Evolutionary conservation across 2,888 invertebrate species (phyloP).

Genomic region (Pterobdella sp.): DNA sequence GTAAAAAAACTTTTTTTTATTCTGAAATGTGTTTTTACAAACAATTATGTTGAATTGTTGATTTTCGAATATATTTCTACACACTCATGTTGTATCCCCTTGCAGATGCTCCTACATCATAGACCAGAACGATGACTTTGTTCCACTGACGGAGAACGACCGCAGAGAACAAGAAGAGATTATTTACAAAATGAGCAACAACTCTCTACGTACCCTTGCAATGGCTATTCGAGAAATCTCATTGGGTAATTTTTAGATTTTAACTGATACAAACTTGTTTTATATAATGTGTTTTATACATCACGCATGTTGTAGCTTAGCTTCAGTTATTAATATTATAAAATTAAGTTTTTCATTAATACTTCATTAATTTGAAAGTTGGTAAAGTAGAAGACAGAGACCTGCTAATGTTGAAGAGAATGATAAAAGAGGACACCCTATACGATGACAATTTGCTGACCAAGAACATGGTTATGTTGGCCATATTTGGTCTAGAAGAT

Average conservation of each 20-base stretch:
- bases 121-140: slow-evolving; percentile 3
- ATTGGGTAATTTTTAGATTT: not conserved
- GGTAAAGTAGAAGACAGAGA: not conserved
- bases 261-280: no score
- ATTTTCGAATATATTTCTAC: not conserved
- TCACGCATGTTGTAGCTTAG: no score
- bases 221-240: slow-evolving; percentile 19
- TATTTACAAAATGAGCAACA: slow-evolving; percentile 13
- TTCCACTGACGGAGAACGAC: not conserved
- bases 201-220: slow-evolving; percentile 17
- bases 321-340: no score
- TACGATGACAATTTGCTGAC: slow-evolving; percentile 11
- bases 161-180: not conserved
- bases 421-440: not conserved
- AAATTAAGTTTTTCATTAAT: no score
- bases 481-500: slow-evolving; percentile 24
- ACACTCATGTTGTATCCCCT: not conserved
- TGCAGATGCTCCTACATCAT: slow-evolving; percentile 21
- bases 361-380: no score
- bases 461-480: slow-evolving; percentile 15
- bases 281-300: no score
- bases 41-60: not conserved
- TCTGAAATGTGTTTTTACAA: not conserved
- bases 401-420: not conserved
- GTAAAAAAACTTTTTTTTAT: no score